A percentile compares a stretch with the other conserved stretches of the same genome.
Conservation (phyloP, 2,797 vertebrate genomes). For the Alauda arvensis region DNA sequence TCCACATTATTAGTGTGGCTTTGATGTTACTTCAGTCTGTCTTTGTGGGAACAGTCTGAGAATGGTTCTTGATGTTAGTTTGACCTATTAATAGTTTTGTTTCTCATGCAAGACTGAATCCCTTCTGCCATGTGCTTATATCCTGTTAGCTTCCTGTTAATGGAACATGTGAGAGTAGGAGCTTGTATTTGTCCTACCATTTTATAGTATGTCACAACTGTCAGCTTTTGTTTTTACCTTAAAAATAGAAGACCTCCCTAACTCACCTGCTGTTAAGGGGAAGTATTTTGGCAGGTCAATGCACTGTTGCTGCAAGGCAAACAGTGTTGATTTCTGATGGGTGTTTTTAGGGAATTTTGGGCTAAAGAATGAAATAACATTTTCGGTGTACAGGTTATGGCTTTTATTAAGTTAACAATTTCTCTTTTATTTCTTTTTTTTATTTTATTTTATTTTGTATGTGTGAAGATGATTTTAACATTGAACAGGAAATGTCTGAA, state of each 20-base stretch:
- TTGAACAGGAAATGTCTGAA: constrained; percentile 33
- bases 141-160: neutral
- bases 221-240: neutral
- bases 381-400: neutral
- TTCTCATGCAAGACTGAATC: neutral
- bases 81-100: neutral
- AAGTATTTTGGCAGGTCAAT: neutral
- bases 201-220: neutral
- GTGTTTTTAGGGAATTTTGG: neutral
- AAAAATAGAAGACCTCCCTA: neutral
- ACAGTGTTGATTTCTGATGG: neutral
- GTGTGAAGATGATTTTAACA: constrained; percentile 52
- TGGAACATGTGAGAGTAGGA: neutral
- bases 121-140: neutral
- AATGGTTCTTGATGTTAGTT: neutral
- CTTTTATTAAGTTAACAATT: neutral
- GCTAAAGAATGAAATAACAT: neutral
- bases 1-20: neutral
- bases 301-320: neutral
- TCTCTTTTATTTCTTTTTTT: neutral
- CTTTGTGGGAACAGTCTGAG: neutral
- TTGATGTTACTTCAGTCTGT: neutral
- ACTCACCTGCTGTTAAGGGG: neutral
- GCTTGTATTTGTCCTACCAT: neutral
- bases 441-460: neutral